These are phyloP conservation scores for Ethmia dodecea DNA, from an alignment of 2,888 invertebrate genomes.

Conservation along the genomic window DNA sequence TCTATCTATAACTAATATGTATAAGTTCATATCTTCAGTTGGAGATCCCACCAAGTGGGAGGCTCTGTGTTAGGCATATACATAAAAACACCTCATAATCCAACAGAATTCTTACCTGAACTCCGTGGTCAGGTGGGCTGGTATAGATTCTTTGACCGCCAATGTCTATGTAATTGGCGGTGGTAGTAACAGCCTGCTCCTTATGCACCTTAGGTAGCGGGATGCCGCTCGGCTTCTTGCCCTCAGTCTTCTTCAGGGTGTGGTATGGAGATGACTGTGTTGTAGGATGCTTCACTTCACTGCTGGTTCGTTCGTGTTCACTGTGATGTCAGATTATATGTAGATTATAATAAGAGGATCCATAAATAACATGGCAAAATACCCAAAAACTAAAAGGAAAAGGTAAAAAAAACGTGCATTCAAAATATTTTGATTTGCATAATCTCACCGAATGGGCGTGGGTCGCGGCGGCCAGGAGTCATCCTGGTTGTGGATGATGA, in stretches of 20 bases:
- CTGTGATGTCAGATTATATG: constrained; percentile 31
- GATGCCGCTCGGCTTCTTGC: constrained; percentile 68
- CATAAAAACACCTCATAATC: too few species aligned
- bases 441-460: constrained; percentile 57
- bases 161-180: constrained; percentile 68
- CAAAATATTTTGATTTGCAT: too few species aligned
- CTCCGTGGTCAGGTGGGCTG: constrained; percentile 70
- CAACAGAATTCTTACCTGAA: constrained; percentile 63
- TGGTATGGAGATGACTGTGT: constrained; percentile 70
- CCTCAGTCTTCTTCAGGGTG: constrained; percentile 59
- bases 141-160: constrained; percentile 71
- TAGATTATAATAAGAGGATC: too few species aligned
- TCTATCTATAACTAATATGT: too few species aligned
- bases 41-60: too few species aligned
- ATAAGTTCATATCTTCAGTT: too few species aligned
- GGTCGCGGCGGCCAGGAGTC: constrained; percentile 82
- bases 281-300: constrained; percentile 63
- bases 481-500: constrained; percentile 88
- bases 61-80: too few species aligned
- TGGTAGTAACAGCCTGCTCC: constrained; percentile 55
- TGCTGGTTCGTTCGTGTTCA: constrained; percentile 68
- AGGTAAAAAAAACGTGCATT: too few species aligned
- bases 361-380: too few species aligned
- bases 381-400: too few species aligned
- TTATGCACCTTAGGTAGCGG: constrained; percentile 65